Conservation (phyloP, 2,113 vertebrate species). For the Rhea pennata region DNA sequence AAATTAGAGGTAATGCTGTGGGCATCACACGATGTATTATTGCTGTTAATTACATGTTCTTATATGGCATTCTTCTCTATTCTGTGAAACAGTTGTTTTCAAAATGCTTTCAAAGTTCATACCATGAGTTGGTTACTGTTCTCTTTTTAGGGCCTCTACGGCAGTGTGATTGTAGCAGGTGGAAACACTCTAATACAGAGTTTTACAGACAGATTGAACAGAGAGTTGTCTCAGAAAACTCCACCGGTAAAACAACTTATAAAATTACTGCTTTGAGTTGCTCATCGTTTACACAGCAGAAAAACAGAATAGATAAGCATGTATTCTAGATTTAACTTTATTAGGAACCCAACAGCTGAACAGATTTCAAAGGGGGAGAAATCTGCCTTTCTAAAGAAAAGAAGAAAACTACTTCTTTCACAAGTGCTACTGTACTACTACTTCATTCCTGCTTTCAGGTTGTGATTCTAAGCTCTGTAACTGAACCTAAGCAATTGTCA, state of each 20-base stretch:
- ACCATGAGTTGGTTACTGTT: neutral
- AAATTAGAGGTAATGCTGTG: neutral
- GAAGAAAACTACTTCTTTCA: neutral
- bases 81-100: neutral
- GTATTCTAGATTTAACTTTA: neutral
- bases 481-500: neutral
- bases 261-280: neutral
- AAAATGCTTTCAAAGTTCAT: neutral
- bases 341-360: neutral
- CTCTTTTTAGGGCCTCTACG: slow-evolving; percentile 89
- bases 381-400: neutral
- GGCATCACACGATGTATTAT: neutral
- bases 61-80: accelerated
- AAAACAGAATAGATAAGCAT: no score
- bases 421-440: neutral
- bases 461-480: neutral
- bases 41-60: neutral
- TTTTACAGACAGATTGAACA: slow-evolving; percentile 95
- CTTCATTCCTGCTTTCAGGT: neutral
- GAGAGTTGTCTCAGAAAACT: slow-evolving; percentile 98
- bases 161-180: slow-evolving; percentile 96
- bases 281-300: neutral
- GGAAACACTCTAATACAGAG: slow-evolving; percentile 98
- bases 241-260: slow-evolving; percentile 85
- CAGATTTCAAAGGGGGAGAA: neutral